Evolutionary conservation across 2,797 vertebrate genomes (phyloP).

Genomic region (Aulostomus chinensis): DNA sequence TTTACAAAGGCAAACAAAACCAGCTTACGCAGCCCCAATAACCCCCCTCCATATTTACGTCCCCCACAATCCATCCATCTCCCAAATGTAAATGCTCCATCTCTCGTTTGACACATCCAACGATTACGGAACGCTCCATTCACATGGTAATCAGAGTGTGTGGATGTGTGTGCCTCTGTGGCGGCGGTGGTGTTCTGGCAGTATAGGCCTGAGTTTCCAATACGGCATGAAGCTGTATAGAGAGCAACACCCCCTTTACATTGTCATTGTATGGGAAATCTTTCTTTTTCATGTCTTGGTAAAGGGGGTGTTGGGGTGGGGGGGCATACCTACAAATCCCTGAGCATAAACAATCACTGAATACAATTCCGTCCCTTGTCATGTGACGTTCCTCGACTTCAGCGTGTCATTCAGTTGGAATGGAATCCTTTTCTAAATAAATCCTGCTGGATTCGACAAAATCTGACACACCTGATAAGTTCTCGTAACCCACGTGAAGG

Average conservation of each 20-base stretch:
- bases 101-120: conserved; percentile 81
- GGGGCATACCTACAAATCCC: no score
- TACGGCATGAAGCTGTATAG: conserved; percentile 16
- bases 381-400: no score
- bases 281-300: no score
- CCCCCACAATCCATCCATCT: conserved; percentile 79
- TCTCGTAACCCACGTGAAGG: no score
- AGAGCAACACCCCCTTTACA: conserved; percentile 60
- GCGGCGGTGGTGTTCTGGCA: conserved; percentile 42
- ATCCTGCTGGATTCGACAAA: no score
- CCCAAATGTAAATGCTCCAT: conserved; percentile 75
- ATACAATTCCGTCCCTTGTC: no score
- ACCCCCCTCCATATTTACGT: conserved; percentile 67
- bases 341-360: no score
- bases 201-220: conserved; percentile 43
- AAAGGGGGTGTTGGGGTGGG: no score
- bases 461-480: no score
- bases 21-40: conserved; percentile 71
- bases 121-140: conserved; percentile 82
- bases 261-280: conserved; percentile 55
- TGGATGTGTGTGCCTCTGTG: conserved; percentile 30
- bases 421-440: no score
- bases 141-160: conserved; percentile 82
- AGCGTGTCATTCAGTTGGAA: no score
- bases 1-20: conserved; percentile 81